phyloP scores from a whole-genome alignment of 2,888 invertebrate genomes.

The Zygogramma bicolorata region DNA sequence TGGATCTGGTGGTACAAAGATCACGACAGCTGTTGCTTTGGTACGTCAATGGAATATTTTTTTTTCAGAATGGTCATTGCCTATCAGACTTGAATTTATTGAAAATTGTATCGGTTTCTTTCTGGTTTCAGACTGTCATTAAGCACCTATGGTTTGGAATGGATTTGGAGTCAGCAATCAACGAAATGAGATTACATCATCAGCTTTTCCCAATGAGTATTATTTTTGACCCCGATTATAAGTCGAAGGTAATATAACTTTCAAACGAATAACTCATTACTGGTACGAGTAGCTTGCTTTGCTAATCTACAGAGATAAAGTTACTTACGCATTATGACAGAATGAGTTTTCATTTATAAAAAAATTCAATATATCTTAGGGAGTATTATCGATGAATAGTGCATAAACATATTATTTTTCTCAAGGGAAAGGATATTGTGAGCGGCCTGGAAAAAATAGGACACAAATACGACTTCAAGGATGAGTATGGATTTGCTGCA shows the following conservation, averaged over 20 bases:
- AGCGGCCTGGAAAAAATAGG: slow-evolving; percentile 68
- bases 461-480: slow-evolving; percentile 63
- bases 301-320: too few relatives aligned
- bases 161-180: slow-evolving; percentile 69
- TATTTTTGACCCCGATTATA: slow-evolving; percentile 64
- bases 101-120: too few relatives aligned
- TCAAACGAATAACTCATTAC: too few relatives aligned
- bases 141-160: slow-evolving; percentile 71
- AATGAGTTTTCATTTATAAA: too few relatives aligned
- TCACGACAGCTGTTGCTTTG: slow-evolving; percentile 83
- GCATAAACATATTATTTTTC: slow-evolving; percentile 24
- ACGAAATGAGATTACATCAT: slow-evolving; percentile 72
- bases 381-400: neutral
- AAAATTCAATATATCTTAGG: neutral
- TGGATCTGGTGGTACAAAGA: slow-evolving; percentile 91
- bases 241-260: slow-evolving; percentile 13
- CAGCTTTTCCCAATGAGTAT: slow-evolving; percentile 73
- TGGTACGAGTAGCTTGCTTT: too few relatives aligned
- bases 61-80: too few relatives aligned
- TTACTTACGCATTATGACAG: too few relatives aligned
- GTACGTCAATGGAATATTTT: too few relatives aligned
- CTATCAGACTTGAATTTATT: too few relatives aligned
- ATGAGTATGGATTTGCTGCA: slow-evolving; percentile 74
- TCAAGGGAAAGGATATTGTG: slow-evolving; percentile 65
- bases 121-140: slow-evolving; percentile 66